Evolutionary conservation across 1,140 invertebrate species (phyloP).

Genomic region (Gerris buenoi): DNA sequence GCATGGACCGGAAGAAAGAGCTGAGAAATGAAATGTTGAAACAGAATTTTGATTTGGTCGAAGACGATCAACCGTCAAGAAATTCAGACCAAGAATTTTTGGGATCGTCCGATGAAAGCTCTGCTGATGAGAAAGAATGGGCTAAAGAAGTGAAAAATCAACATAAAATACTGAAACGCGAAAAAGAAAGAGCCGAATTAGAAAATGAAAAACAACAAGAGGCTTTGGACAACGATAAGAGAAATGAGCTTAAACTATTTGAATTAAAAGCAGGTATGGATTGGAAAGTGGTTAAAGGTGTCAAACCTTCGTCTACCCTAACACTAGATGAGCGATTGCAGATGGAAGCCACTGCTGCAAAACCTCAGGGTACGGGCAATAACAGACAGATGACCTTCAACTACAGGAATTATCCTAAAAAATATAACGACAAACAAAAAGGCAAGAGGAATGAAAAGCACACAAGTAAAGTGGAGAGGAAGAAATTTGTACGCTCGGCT

Average conservation of each 20-base stretch:
- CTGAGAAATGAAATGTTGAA: constrained; percentile 31
- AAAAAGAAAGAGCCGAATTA: constrained; percentile 27
- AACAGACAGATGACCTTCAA: not conserved
- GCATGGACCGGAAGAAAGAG: constrained; percentile 47
- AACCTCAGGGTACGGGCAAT: not conserved
- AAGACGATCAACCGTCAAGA: constrained; percentile 16
- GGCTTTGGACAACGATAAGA: constrained; percentile 46
- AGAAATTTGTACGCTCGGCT: not conserved
- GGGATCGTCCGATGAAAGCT: constrained; percentile 30
- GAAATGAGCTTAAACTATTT: constrained; percentile 44
- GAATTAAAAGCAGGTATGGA: constrained; percentile 46
- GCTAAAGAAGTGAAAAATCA: constrained; percentile 64
- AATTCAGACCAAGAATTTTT: not conserved
- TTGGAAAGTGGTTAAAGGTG: constrained; percentile 35
- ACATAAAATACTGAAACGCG: constrained; percentile 32
- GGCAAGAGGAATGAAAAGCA: not conserved
- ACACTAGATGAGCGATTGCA: not conserved
- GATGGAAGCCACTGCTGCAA: not conserved
- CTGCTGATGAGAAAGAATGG: constrained; percentile 65
- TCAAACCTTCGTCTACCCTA: constrained; percentile 23
- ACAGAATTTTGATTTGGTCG: constrained; percentile 36
- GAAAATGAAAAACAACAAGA: constrained; percentile 25
- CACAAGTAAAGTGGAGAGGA: not conserved
- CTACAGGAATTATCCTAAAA: not conserved
- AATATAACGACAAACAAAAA: not conserved